Evolutionary conservation across 1,140 invertebrate genomes (phyloP).

Genomic region (Drosophila pachea): DNA sequence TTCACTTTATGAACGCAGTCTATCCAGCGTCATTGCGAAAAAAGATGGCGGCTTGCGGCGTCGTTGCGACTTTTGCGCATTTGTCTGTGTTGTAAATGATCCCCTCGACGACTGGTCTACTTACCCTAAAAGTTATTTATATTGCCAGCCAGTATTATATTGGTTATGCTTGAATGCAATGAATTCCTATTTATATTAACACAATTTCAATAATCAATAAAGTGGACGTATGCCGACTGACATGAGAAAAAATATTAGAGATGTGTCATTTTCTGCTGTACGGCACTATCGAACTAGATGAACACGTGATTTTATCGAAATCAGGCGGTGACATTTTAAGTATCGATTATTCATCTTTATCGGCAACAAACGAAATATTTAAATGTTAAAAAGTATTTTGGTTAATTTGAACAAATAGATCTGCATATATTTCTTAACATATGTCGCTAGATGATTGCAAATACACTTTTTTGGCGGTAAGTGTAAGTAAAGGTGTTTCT

Average conservation of each 20-base stretch:
- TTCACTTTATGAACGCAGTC: conserved; percentile 4
- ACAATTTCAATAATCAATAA: conserved; percentile 31
- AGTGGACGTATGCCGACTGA: conserved; percentile 9
- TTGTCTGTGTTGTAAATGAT: not conserved
- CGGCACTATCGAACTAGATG: not conserved
- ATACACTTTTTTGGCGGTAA: no score
- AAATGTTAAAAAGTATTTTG: no score
- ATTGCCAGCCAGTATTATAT: not conserved
- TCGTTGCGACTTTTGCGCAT: conserved; percentile 8
- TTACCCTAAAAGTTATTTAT: conserved; percentile 6
- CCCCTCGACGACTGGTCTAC: not conserved
- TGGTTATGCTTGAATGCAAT: not conserved
- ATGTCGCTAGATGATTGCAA: no score
- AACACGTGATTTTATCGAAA: not conserved
- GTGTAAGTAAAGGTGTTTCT: no score
- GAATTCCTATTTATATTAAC: not conserved
- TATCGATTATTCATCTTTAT: not conserved
- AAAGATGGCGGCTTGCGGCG: conserved; percentile 44
- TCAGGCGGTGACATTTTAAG: not conserved
- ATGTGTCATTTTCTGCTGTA: not conserved
- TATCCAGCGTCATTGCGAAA: conserved; percentile 53
- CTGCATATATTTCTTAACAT: no score
- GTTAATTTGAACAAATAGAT: no score
- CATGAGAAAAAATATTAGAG: conserved; percentile 15
- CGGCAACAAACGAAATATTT: no score